A percentile compares a stretch with the other conserved stretches of the same genome.
These are phyloP conservation scores for Percopsis transmontana DNA, from an alignment of 2,113 vertebrate genomes.

Conservation along the genomic window DNA sequence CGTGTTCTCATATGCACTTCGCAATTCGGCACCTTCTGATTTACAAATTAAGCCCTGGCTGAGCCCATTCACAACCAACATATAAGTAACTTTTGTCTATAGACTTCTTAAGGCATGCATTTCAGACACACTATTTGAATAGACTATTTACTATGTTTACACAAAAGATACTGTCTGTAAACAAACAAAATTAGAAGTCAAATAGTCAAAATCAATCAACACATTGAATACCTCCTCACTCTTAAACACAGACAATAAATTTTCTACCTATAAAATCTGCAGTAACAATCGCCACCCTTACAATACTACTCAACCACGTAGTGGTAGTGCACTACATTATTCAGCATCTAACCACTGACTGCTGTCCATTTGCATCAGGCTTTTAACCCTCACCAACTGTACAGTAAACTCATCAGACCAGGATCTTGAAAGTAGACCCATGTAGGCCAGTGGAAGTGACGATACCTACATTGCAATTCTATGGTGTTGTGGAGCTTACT, in stretches of 20 bases:
- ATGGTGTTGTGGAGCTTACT: neutral
- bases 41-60: no score
- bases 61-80: no score
- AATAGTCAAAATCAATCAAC: neutral
- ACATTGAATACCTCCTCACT: neutral
- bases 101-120: no score
- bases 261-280: conserved; percentile 19
- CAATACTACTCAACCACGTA: neutral
- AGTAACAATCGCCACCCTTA: conserved; percentile 18
- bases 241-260: conserved; percentile 11
- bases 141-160: no score
- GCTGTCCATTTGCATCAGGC: no score
- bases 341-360: conserved; percentile 23
- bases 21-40: no score
- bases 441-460: no score
- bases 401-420: no score
- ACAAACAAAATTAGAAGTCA: neutral
- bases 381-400: conserved; percentile 35
- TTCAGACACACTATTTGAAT: no score
- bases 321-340: conserved; percentile 34
- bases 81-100: no score
- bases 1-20: no score
- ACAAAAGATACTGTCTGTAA: neutral
- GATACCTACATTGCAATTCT: no score
- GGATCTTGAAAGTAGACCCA: conserved; percentile 4